Percentiles rank a stretch among this genome's conserved stretches.
Evolutionary conservation across 2,888 invertebrate species (phyloP).

Genomic region (Catocala sponsa): DNA sequence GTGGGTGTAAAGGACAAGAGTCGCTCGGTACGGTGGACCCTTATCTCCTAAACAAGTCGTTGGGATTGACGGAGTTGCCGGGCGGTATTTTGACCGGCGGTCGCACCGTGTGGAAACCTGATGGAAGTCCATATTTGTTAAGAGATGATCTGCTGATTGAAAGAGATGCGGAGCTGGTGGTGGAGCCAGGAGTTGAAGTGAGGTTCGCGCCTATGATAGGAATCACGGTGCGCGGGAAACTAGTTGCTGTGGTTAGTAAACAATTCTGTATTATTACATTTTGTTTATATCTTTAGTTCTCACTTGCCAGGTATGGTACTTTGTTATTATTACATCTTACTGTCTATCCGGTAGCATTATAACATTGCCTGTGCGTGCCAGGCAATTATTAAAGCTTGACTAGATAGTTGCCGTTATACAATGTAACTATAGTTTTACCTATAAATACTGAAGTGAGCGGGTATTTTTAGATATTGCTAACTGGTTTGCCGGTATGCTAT

Average conservation of each 20-base stretch:
- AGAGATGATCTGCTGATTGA: slow-evolving; percentile 94
- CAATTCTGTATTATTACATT: neutral
- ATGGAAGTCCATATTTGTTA: slow-evolving; percentile 92
- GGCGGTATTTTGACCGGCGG: slow-evolving; percentile 90
- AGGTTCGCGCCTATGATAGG: slow-evolving; percentile 97
- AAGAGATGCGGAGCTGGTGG: slow-evolving; percentile 92
- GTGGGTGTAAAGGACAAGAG: slow-evolving; percentile 76
- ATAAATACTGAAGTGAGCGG: slow-evolving; percentile 3
- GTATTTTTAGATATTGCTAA: slow-evolving; percentile 21
- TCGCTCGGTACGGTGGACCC: slow-evolving; percentile 71
- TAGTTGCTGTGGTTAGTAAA: slow-evolving; percentile 95
- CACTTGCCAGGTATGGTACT: neutral
- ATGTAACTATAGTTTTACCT: slow-evolving; percentile 8
- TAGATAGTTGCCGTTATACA: slow-evolving; percentile 19
- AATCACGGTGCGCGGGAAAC: slow-evolving; percentile 96
- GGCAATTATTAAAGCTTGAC: slow-evolving; percentile 21
- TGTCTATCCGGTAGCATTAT: neutral
- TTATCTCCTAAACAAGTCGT: slow-evolving; percentile 78
- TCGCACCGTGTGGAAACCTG: slow-evolving; percentile 84
- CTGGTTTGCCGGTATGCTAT: slow-evolving; percentile 10
- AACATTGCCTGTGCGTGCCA: slow-evolving; percentile 28
- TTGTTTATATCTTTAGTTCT: no score
- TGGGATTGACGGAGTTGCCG: slow-evolving; percentile 87
- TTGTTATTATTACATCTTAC: slow-evolving; percentile 9
- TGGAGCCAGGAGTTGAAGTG: slow-evolving; percentile 97